Evolutionary conservation across 2,113 vertebrate genomes (phyloP), one percentile per base, ranked within the genome.

Genomic region (Callithrix jacchus): DNA sequence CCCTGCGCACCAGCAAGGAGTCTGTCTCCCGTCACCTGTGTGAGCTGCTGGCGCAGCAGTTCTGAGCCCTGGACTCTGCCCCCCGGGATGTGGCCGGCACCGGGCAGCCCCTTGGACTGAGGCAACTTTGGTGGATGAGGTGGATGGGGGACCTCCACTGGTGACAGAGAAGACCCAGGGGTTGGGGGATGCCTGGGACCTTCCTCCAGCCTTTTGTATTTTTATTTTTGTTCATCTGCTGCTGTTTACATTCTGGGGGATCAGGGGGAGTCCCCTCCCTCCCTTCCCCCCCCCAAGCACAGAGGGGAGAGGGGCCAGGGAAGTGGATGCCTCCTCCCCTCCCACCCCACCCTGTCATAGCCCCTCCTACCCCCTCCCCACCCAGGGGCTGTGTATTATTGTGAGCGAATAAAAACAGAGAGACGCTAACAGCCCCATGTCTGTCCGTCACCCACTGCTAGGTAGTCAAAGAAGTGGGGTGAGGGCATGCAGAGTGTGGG

Each of bases 1-100:
- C 99, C 42, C 98, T 99, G 96, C 99, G 99, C 96, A 99, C 99
- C 99, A 99, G 99, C 98, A 99, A 99, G 98, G 99, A 99, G 97
- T 98, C 99, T 0, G 99, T 99, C 68, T 99, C 99, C 73, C 98
- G 97, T 97, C 99, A 99, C 97, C 98, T 99, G 92, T 99, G 99
- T 27, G 99, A 99, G 95, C 98, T 99, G 96, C 98, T 99, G 97
- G 98, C 99, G 16, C 98, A 99, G 97, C 99, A 99, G 98, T 98
- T 98, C 97, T 98, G 97, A 98, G 97, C 82, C 98, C 73, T 47
- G 64, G 83, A 94, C 70, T 88, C 87, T 84, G 89, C 89, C 73
- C 74, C 91, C 6, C 42, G 95, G 88, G 90, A 88, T 8, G 61
- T 91, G 96, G 94, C 93, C 45, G 8, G 86, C 9, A 1, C 47